Conservation (phyloP, 1,140 invertebrate genomes). For the Polypedilum pembai region DNA sequence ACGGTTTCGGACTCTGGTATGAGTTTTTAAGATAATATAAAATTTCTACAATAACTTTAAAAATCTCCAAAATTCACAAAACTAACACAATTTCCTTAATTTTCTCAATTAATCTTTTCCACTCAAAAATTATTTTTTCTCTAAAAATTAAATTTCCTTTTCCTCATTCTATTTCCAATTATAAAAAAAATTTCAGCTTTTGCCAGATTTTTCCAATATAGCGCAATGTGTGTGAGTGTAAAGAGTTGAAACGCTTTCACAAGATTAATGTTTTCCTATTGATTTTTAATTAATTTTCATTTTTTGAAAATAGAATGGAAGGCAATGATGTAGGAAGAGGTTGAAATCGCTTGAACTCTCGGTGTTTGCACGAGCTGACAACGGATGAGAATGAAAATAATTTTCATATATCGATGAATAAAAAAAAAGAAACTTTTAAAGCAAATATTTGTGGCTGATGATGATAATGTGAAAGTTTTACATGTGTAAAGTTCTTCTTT, state of each 20-base stretch:
- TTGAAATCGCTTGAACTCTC: background rate
- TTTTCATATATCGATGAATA: too few species aligned
- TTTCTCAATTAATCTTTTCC: background rate
- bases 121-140: background rate
- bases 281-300: conserved; percentile 24
- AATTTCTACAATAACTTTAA: too few species aligned
- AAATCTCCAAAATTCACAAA: too few species aligned
- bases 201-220: background rate
- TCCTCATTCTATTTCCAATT: background rate
- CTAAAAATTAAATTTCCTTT: background rate
- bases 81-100: too few species aligned
- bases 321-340: background rate
- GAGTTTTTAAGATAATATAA: too few species aligned
- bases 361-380: background rate
- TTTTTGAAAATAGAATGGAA: background rate
- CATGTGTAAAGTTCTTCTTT: too few species aligned
- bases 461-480: too few species aligned
- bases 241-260: conserved; percentile 27
- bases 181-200: background rate
- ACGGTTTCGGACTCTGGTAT: too few species aligned
- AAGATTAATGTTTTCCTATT: conserved; percentile 27
- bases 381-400: background rate
- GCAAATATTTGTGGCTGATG: too few species aligned
- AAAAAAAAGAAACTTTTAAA: too few species aligned
- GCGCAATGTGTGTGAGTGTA: background rate